Base-by-base conservation (phyloP, 2,113 vertebrate species). In the Coryphaenoides rupestris region DNA sequence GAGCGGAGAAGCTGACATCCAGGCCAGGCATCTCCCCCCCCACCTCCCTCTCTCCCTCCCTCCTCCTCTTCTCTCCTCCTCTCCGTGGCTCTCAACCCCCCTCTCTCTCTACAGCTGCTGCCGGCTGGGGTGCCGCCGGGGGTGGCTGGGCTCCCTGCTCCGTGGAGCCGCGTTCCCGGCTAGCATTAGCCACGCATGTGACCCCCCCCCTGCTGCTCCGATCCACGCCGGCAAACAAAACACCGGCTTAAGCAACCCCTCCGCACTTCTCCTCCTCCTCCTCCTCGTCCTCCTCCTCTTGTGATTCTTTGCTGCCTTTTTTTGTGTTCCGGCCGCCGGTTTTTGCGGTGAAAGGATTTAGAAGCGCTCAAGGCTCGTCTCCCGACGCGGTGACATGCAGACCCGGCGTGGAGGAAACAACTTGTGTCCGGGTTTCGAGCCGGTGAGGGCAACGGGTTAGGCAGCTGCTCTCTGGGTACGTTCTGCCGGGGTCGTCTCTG, bases 391-490 rank as follows among this genome's bases (percentile, higher is more conserved):
- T n/a, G n/a, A n/a, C n/a, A n/a, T n/a, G n/a, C n/a, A n/a, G n/a
- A n/a, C 72, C 64, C 24, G 17, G 33, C 26, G 58, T 60, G 14
- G 47, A 71, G 66, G 72, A 70, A n/a, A 1, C 12, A 16, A 24
- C 62, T 83, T 71, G 66, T 65, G 61, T 81, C 70, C 58, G 69
- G 49, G 74, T 80, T 83, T 85, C 84, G 68, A 79, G 74, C 63
- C 19, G 61, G 71, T n/a, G 62, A n/a, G 69, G 74, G 76, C 66
- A 74, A 47, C 74, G 67, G 73, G 83, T 82, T 83, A 87, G 83
- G 80, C 83, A 69, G 70, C 58, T 5, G 40, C 5, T 5, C 13
- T 45, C 40, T 45, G 40, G 40, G 13, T 5, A 45, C 5, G 63
- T n/a, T n/a, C 53, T 54, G 55, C 10, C 49, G 10, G 6, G 19